Evolutionary conservation across 1,140 invertebrate genomes (phyloP).

Genomic region (Drosophila sucinea): DNA sequence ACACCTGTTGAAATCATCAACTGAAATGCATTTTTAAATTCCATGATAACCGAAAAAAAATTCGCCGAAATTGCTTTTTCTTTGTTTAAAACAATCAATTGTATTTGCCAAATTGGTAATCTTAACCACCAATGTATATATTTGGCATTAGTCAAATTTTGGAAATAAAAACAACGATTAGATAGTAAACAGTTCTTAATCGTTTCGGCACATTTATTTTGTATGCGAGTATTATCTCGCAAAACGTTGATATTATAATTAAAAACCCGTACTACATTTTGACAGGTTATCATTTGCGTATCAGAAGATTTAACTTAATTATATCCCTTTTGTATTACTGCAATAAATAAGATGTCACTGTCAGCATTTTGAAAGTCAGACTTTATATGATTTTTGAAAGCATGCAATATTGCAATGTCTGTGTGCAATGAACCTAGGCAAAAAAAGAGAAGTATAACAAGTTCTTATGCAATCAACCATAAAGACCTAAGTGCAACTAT

Average conservation of each 20-base stretch:
- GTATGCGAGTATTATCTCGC: neutral
- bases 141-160: neutral
- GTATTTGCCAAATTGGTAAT: neutral
- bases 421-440: conserved; percentile 43
- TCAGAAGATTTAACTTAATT: neutral
- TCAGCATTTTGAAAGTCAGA: neutral
- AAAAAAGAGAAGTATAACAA: neutral
- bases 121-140: neutral
- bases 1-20: too few relatives aligned
- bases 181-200: neutral
- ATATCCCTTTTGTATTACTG: neutral
- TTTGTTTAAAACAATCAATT: neutral
- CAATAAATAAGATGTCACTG: conserved; percentile 3
- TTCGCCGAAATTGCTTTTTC: neutral
- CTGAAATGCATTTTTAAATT: neutral
- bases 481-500: neutral
- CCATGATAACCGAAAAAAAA: neutral
- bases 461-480: conserved; percentile 3
- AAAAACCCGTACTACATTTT: neutral
- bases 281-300: neutral
- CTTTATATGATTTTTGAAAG: conserved; percentile 16
- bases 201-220: neutral
- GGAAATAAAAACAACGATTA: neutral
- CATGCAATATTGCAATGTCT: conserved; percentile 33
- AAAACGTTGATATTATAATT: neutral